Conservation (phyloP, 1,140 invertebrate genomes). For the honey bee (Apis mellifera) region DNA sequence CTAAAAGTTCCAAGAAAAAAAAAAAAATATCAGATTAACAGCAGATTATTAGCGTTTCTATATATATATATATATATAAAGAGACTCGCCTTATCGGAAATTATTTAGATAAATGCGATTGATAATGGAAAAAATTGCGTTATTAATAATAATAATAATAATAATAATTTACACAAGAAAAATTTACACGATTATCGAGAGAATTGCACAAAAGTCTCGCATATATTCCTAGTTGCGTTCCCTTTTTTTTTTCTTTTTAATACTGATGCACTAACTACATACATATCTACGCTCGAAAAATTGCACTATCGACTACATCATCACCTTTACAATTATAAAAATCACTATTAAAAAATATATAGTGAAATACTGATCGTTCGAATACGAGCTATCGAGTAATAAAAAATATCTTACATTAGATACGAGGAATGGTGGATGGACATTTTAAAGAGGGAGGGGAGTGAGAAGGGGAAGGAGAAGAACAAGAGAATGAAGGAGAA, state of each 20-base stretch:
- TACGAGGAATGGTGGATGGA: slow-evolving; percentile 24
- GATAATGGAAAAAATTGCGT: background rate
- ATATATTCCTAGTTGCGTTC: slow-evolving; percentile 3
- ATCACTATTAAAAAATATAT: slow-evolving; percentile 52
- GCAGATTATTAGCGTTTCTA: no score
- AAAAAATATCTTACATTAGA: slow-evolving; percentile 48
- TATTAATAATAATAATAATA: background rate
- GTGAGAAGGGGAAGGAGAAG: no score
- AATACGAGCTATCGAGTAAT: slow-evolving; percentile 36
- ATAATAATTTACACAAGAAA: background rate
- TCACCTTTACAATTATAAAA: slow-evolving; percentile 50
- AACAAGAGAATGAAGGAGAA: background rate
- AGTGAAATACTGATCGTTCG: slow-evolving; percentile 53
- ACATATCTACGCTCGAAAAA: slow-evolving; percentile 19
- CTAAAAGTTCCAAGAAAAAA: no score
- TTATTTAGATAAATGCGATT: no score
- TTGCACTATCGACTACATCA: slow-evolving; percentile 44
- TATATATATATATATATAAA: no score
- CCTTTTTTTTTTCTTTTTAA: no score
- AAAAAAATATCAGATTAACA: background rate
- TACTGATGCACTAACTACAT: slow-evolving; percentile 47
- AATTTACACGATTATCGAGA: background rate
- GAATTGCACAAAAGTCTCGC: slow-evolving; percentile 28
- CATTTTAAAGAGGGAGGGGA: background rate
- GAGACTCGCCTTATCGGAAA: no score